Conservation (phyloP, 1,140 invertebrate genomes). For the Copidosoma floridanum region DNA sequence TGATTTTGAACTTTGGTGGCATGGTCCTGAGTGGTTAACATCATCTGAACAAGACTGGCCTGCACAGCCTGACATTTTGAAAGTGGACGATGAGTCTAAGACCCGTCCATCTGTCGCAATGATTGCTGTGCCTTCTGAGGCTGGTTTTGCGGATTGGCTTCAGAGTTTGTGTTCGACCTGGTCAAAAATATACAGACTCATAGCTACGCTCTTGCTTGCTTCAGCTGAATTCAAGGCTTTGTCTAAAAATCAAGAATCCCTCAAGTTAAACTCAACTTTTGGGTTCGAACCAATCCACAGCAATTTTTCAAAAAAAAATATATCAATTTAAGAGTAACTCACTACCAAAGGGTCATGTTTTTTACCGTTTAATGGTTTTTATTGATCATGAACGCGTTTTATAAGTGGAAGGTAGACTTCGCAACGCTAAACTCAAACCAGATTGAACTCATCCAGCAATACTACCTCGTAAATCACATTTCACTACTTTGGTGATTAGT, state of each 20-base stretch:
- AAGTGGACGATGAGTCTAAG: too few species aligned
- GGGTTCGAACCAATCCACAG: background rate
- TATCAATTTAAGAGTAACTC: too few species aligned
- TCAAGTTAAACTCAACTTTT: background rate
- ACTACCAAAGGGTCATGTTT: background rate
- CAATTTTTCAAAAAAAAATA: background rate
- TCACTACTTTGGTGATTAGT: constrained; percentile 30
- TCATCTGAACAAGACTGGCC: background rate
- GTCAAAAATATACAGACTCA: constrained; percentile 9
- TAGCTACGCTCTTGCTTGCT: background rate
- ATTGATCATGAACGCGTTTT: background rate
- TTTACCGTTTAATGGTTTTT: too few species aligned
- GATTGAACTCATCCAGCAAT: background rate
- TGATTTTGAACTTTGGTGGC: constrained; percentile 23
- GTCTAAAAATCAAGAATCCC: too few species aligned
- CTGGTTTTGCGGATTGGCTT: background rate
- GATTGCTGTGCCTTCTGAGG: background rate
- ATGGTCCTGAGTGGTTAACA: constrained; percentile 19
- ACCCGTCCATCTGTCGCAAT: too few species aligned
- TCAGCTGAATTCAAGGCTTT: background rate
- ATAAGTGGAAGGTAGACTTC: constrained; percentile 15
- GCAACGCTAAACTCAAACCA: background rate
- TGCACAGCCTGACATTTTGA: too few species aligned
- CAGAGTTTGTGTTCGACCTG: background rate
- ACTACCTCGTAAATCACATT: too few species aligned